phyloP scores from a whole-genome alignment of 1,140 invertebrate species.

The Grapholita molesta region DNA sequence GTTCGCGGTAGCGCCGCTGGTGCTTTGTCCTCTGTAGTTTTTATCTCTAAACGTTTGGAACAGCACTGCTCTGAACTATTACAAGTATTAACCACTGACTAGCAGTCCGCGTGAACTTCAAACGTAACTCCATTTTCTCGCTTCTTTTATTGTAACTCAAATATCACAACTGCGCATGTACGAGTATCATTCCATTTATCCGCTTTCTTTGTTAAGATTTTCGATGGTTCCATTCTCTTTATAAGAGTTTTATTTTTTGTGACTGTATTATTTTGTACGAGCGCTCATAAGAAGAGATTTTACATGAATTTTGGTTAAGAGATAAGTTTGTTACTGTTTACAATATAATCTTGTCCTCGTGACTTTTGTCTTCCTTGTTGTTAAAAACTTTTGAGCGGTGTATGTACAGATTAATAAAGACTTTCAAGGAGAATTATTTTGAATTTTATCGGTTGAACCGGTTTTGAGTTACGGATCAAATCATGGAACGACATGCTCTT shows the following conservation, averaged over 20 bases:
- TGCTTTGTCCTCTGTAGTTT: neutral
- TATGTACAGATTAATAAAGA: neutral
- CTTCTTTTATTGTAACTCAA: conserved; percentile 1
- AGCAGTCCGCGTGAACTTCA: neutral
- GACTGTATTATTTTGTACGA: neutral
- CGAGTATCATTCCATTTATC: neutral
- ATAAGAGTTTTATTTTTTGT: conserved; percentile 4
- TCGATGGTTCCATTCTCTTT: neutral
- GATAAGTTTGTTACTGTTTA: neutral
- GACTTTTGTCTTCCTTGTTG: neutral
- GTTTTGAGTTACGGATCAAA: too few relatives aligned
- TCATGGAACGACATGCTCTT: too few relatives aligned
- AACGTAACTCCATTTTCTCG: neutral
- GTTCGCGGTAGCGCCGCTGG: too few relatives aligned
- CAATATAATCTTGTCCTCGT: neutral
- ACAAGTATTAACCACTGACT: neutral
- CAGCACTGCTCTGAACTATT: neutral
- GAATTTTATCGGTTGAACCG: too few relatives aligned
- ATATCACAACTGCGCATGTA: neutral
- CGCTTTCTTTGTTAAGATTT: neutral
- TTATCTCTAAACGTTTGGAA: neutral
- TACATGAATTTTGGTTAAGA: neutral
- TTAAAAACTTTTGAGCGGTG: neutral
- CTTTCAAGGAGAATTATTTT: too few relatives aligned
- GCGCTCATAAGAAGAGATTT: neutral